These are phyloP conservation scores for Volucella inflata DNA, from an alignment of 2,888 invertebrate genomes.

Conservation along the genomic window DNA sequence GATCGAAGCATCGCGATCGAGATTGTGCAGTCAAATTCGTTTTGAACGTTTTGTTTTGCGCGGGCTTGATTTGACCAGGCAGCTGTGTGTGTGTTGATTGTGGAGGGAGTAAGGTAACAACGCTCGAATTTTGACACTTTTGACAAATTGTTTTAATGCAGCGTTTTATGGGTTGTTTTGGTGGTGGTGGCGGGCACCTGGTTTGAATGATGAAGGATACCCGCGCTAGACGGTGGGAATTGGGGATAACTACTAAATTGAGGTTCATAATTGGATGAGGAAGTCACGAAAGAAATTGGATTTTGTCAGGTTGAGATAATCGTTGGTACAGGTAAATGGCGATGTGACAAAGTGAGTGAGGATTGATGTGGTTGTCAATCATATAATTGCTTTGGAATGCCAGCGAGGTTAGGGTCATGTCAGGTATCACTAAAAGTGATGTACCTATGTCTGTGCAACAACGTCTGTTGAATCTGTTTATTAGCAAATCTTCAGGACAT, in stretches of 20 bases:
- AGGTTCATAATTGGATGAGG: slow-evolving; percentile 64
- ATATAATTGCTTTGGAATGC: neutral
- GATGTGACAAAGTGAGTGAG: slow-evolving; percentile 46
- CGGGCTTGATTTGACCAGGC: slow-evolving; percentile 32
- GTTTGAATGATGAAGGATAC: slow-evolving; percentile 1
- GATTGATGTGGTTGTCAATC: slow-evolving; percentile 39
- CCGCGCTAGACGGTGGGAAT: slow-evolving; percentile 1
- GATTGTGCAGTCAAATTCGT: slow-evolving; percentile 7
- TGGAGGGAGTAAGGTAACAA: slow-evolving; percentile 31
- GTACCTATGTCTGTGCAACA: no score
- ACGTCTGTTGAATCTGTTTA: no score
- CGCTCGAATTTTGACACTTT: slow-evolving; percentile 80
- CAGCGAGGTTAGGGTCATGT: neutral
- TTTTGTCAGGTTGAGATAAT: slow-evolving; percentile 57
- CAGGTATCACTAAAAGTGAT: no score
- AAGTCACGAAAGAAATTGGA: slow-evolving; percentile 71
- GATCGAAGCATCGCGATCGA: slow-evolving; percentile 25
- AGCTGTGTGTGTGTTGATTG: slow-evolving; percentile 33
- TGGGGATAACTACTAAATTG: slow-evolving; percentile 61
- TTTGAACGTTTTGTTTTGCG: slow-evolving; percentile 38
- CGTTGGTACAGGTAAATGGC: slow-evolving; percentile 27
- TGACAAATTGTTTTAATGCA: slow-evolving; percentile 81
- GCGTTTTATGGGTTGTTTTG: slow-evolving; percentile 68
- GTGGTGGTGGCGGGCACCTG: slow-evolving; percentile 43
- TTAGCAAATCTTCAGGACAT: no score